A percentile compares a stretch with the other conserved stretches of the same genome.
Evolutionary conservation across 2,113 vertebrate genomes (phyloP).

Genomic region (Noctilio leporinus): DNA sequence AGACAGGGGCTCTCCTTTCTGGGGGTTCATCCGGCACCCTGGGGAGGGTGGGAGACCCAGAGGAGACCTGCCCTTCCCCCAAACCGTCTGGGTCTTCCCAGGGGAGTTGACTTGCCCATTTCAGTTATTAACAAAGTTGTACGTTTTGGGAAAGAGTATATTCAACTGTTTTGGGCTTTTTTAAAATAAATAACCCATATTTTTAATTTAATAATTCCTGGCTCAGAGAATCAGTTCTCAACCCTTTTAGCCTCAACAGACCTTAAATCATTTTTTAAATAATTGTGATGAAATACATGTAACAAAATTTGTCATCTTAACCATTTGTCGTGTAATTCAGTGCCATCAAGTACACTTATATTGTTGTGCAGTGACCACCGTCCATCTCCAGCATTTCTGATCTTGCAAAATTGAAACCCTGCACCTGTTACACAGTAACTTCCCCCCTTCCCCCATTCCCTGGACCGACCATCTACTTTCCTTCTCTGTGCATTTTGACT

Average conservation of each 20-base stretch:
- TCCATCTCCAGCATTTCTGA: too few species aligned
- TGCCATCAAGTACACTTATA: fast-evolving
- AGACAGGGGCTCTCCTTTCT: not conserved
- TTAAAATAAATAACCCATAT: not conserved
- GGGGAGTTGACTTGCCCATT: not conserved
- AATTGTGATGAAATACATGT: not conserved
- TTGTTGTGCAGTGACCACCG: fast-evolving
- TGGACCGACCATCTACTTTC: not conserved
- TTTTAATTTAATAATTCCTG: not conserved
- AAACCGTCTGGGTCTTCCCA: not conserved
- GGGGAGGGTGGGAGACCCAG: fast-evolving
- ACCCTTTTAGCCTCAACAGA: not conserved
- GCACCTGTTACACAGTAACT: fast-evolving
- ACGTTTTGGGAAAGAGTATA: not conserved
- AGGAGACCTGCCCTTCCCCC: fast-evolving
- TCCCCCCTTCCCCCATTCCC: not conserved
- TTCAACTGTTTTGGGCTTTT: not conserved
- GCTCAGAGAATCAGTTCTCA: not conserved
- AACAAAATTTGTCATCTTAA: too few species aligned
- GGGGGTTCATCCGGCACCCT: fast-evolving
- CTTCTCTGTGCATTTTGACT: not conserved
- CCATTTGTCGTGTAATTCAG: not conserved
- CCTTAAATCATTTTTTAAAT: not conserved
- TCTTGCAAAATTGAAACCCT: not conserved
- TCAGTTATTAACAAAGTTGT: not conserved